Percentiles rank a stretch among this genome's conserved stretches.
These are phyloP conservation scores for Pagrus major DNA, from an alignment of 2,113 vertebrate species.

Conservation along the genomic window DNA sequence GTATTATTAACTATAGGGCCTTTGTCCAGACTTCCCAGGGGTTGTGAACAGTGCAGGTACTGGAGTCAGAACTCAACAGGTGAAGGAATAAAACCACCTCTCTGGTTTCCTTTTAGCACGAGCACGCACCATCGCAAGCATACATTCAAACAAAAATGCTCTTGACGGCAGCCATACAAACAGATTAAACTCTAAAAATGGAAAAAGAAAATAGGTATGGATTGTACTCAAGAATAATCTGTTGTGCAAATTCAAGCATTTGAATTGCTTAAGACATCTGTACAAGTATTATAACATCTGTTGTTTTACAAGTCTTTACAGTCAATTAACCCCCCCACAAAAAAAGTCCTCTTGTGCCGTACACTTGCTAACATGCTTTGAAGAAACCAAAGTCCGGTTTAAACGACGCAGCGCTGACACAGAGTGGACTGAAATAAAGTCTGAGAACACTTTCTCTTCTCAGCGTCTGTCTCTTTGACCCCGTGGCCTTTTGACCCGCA, in stretches of 20 bases:
- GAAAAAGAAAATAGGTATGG: conserved; percentile 11
- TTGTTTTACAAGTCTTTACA: conserved; percentile 10
- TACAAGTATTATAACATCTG: background rate
- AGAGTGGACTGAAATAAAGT: conserved; percentile 17
- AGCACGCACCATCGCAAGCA: background rate
- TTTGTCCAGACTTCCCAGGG: conserved; percentile 37
- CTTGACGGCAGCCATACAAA: background rate
- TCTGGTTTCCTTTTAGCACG: background rate
- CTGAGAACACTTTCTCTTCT: conserved; percentile 19
- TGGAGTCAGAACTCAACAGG: conserved; percentile 14
- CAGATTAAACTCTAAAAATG: background rate
- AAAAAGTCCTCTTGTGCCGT: background rate
- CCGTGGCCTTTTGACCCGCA: conserved; percentile 24
- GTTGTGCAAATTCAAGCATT: conserved; percentile 46
- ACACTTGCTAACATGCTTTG: conserved; percentile 8
- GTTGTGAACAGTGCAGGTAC: conserved; percentile 39
- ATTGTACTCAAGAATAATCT: conserved; percentile 13
- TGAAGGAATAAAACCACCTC: background rate
- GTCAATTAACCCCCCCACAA: background rate
- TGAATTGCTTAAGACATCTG: conserved; percentile 20
- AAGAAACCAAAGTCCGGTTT: conserved; percentile 27
- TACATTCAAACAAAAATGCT: conserved; percentile 24
- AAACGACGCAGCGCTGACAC: conserved; percentile 12
- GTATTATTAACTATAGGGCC: background rate
- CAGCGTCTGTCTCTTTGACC: conserved; percentile 32